Evolutionary conservation across 2,797 vertebrate species (phyloP).

Genomic region (Fratercula arctica): DNA sequence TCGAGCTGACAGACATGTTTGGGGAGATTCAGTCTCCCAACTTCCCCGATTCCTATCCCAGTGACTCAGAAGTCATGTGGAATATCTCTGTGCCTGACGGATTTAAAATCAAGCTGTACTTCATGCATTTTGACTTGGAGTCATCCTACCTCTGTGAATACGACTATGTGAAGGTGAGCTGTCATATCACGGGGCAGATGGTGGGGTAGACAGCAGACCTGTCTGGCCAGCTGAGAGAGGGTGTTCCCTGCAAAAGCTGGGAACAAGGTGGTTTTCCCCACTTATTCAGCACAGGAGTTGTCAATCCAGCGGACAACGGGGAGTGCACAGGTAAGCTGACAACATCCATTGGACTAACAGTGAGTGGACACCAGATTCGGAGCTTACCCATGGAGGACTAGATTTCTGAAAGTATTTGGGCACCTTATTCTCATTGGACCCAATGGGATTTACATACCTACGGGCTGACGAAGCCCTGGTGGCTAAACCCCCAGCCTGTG

Average conservation of each 20-base stretch:
- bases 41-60: constrained; percentile 91
- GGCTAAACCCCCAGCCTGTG: neutral
- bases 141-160: constrained; percentile 97
- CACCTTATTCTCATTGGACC: neutral
- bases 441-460: neutral
- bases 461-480: neutral
- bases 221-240: neutral
- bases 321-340: neutral
- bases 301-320: neutral
- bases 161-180: constrained; percentile 91
- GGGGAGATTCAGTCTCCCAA: constrained; percentile 89
- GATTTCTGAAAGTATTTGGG: neutral
- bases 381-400: neutral
- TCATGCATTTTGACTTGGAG: constrained; percentile 96
- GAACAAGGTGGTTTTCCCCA: neutral
- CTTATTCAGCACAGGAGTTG: neutral
- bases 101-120: constrained; percentile 88
- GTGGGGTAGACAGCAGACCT: neutral
- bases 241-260: neutral
- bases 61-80: constrained; percentile 83
- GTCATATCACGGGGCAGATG: neutral
- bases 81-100: constrained; percentile 87
- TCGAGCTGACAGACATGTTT: constrained; percentile 81
- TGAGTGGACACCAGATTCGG: neutral
- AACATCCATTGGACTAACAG: neutral